Evolutionary conservation across 2,113 vertebrate species (phyloP), one percentile per base, ranked within the genome.

Genomic region (Eublepharis macularius): DNA sequence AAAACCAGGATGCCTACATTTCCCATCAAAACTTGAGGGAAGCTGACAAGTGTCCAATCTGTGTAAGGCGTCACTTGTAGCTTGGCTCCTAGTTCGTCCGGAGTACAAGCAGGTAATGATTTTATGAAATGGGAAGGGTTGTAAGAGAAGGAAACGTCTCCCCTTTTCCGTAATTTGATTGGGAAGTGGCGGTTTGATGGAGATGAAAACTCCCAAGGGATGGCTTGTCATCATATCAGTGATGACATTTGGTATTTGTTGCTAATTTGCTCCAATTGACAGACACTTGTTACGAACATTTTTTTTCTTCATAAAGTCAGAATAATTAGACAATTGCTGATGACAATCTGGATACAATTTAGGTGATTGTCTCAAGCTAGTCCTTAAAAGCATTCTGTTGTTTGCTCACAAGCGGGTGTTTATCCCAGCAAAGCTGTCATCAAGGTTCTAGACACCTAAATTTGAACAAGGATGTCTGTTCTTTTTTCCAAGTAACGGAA

Each of bases 291-390:
- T 49, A 32, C 19, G 63, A 87, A 82, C 49, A 54, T 13, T 45
- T 81, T 89, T 88, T 79, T 81, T 6, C 19, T 4, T 0, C 32
- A 80, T 69, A 65, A 60, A 74, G 86, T 88, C 65, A 0, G 41
- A 93, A 89, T 47, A 82, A 24, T 88, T 82, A 70, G 83, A 85
- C 86, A 91, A 80, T 78, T 79, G 86, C 89, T 92, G 92, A 93
- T 83, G 90, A 90, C 93, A 93, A 94, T 94, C 93, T 90, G 88
- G 89, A 92, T 92, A 87, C 79, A 81, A 89, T 83, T 94, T 90
- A 87, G 87, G 88, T 91, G 34, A 83, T 54, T 80, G 57, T 66
- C 68, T 66, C 92, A 74, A 94, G 93, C 87, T 88, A 91, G 73
- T 86, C 92, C 43, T 74, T 74, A 63, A 29, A 65, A 2, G 68